A percentile compares a stretch with the other conserved stretches of the same genome.
phyloP scores from a whole-genome alignment of 1,140 invertebrate genomes.

The Augochlora pura region DNA sequence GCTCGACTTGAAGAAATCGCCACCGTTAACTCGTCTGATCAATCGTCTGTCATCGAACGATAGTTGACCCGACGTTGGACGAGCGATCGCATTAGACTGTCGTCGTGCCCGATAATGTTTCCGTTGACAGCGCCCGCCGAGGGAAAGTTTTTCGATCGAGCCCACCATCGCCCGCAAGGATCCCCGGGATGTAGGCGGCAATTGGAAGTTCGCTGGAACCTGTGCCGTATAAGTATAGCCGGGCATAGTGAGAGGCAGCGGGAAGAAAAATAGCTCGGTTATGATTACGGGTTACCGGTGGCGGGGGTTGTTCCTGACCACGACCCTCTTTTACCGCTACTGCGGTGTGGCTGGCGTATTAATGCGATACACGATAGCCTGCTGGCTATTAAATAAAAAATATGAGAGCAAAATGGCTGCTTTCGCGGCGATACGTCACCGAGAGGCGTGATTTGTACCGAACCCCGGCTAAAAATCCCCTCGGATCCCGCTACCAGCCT shows the following conservation, averaged over 20 bases:
- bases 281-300: slow-evolving; percentile 65
- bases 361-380: slow-evolving; percentile 68
- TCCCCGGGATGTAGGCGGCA: slow-evolving; percentile 13
- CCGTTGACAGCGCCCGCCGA: neutral
- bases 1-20: too few relatives aligned
- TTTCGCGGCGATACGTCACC: slow-evolving; percentile 65
- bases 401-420: slow-evolving; percentile 67
- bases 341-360: slow-evolving; percentile 61
- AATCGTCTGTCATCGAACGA: too few relatives aligned
- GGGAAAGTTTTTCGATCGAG: neutral
- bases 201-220: slow-evolving; percentile 16
- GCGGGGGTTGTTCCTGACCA: slow-evolving; percentile 60
- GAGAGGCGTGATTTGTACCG: slow-evolving; percentile 65
- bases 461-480: slow-evolving; percentile 52
- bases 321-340: slow-evolving; percentile 66
- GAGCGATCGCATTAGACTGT: too few relatives aligned
- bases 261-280: slow-evolving; percentile 63
- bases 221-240: slow-evolving; percentile 13
- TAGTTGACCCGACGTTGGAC: too few relatives aligned
- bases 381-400: slow-evolving; percentile 67
- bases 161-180: neutral
- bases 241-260: slow-evolving; percentile 14
- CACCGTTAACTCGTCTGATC: too few relatives aligned
- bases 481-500: slow-evolving; percentile 36
- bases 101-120: too few relatives aligned